Percentiles rank a stretch among this genome's conserved stretches.
Evolutionary conservation across 2,888 invertebrate species (phyloP).

Genomic region (Tridacna gigas): DNA sequence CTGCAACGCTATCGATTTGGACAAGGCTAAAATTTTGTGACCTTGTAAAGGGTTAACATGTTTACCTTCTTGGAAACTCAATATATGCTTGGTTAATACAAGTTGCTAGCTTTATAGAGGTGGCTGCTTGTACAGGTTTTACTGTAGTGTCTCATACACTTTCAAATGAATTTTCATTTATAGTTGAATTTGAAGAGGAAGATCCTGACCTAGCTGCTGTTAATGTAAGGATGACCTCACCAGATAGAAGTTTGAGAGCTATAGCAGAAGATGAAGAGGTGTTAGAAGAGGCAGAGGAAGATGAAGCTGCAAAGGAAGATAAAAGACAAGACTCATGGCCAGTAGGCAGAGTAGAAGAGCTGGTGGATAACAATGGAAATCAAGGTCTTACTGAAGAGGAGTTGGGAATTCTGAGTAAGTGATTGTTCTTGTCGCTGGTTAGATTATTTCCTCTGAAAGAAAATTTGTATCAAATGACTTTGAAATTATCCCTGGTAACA

Average conservation of each 20-base stretch:
- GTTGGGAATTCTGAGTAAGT: slow-evolving; percentile 78
- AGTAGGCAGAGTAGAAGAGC: slow-evolving; percentile 62
- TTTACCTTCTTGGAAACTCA: no score
- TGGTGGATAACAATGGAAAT: slow-evolving; percentile 55
- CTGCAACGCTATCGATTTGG: no score
- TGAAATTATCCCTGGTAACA: no score
- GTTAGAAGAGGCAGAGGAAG: slow-evolving; percentile 60
- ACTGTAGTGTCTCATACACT: no score
- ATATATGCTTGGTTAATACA: no score
- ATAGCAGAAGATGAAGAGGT: slow-evolving; percentile 80
- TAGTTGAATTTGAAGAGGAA: slow-evolving; percentile 71
- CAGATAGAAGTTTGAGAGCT: slow-evolving; percentile 74
- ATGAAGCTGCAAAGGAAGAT: slow-evolving; percentile 31
- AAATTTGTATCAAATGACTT: no score
- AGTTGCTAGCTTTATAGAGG: no score
- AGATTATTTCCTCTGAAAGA: no score
- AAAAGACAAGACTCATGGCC: slow-evolving; percentile 38
- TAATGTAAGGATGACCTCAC: slow-evolving; percentile 60
- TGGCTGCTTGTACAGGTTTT: no score
- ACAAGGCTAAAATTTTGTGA: no score
- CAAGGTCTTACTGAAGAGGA: slow-evolving; percentile 78
- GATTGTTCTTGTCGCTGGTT: neutral
- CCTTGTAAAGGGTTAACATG: no score
- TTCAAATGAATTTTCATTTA: no score
- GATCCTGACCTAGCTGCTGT: slow-evolving; percentile 61